Base-by-base conservation (phyloP, 2,888 invertebrate genomes). In the Cheilosia vulpina region DNA sequence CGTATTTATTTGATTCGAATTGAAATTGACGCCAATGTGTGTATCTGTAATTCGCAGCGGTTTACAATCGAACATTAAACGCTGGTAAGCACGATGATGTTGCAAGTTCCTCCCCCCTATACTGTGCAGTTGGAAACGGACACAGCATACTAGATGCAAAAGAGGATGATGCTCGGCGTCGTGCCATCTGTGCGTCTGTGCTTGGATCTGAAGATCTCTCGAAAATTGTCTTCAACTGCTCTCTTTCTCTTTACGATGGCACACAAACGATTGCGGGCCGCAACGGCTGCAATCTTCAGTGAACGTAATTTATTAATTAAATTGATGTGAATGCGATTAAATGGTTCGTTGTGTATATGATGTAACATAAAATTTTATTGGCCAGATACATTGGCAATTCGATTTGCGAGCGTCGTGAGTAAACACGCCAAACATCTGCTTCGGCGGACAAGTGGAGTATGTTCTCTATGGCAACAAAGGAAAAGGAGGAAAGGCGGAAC, bases 301-400 rank as follows among this genome's bases (percentile, higher is more conserved):
- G 52, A 19, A 55, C 58, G 71, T 84, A 76, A 80, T 84, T 80
- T 76, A 84, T 80, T 75, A 80, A 84, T 84, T 84, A 71, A 84
- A 84, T 84, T 84, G 84, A 76, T 84, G 66, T 76, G 75, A 66
- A 84, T 69, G 75, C 75, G 80, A 80, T 73, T 68, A 73, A 79
- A 78, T 83, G 72, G 15, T 52, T 69, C 43, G 62, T 34, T 75
- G 15, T 45, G 34, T 24, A 21, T 65, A 58, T 72, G 60, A 69
- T 81, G 62, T 79, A 63, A 81, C 63, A 69, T 81, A 69, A 57
- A 81, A 69, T 76, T 69, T 76, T 68, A 79, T 45, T 58, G 57
- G 19, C n/a, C 19, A 38, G 52, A 58, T 60, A 66, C 31, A 66
- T 66, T 52, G 41, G 58, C 11, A 13, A 43, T 50, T 76, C 24